Evolutionary conservation across 1,140 invertebrate species (phyloP), one percentile per base, ranked within the genome.

Genomic region (Holotrichia oblita): DNA sequence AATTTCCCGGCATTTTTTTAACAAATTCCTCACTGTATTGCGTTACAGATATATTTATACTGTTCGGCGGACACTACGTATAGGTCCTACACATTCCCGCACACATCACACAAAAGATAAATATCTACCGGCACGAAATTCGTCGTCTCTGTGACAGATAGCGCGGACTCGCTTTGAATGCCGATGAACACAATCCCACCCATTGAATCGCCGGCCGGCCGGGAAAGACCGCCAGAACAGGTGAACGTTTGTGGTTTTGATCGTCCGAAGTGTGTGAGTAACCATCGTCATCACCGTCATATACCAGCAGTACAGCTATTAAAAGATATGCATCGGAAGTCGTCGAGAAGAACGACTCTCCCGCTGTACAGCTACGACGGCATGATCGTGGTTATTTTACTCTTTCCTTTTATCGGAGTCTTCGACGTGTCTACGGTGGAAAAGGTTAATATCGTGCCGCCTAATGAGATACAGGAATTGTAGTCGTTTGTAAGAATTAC

Each of bases 281-380:
- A 55, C 48, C 48, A 55, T 55, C 48, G 27, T 55, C 48, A 34
- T 55, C 48, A 55, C 17, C 48, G 48, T 55, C 48, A 55, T 55
- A 34, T 55, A 17, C 48, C 48, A 34, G 48, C 61, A 22, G 61
- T 22, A 20, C 12, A 6, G 20, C 61, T 69, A 69, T 69, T 69
- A 69, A 69, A 69, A 69, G 61, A 69, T 69, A 69, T 27, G 8
- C 22, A 69, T 69, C 61, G 61, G 61, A 69, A 69, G 61, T 69
- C 61, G 61, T 8, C 10, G 44, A 48, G n/a, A 27, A 9, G 59
- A 10, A 14, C 8, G 61, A 27, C 27, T 69, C 20, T 9, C 20
- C 61, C 2, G 61, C 22, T 69, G 61, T 24, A 17, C n/a, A 14
- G 61, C 61, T 17, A 17, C 48, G 6, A 17, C 48, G 14, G 14